Evolutionary conservation across 2,888 invertebrate genomes (phyloP), one percentile per base, ranked within the genome.

Genomic region (Acanthosepion lycidas): DNA sequence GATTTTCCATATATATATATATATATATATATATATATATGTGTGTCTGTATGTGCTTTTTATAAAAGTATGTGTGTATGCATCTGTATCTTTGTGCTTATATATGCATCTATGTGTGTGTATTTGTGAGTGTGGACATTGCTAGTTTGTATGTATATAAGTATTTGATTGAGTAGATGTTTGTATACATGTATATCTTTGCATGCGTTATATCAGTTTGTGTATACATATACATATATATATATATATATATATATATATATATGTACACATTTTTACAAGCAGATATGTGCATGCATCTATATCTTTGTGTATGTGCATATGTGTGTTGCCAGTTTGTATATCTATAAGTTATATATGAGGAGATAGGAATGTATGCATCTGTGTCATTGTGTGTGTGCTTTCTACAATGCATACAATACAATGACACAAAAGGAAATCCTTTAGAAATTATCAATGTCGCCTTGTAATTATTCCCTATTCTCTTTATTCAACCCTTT

Each of bases 381-480:
- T 64, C 8, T 64, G 26, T 64, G 64, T 64, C 26, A 8, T 2
- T 64, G 23, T 23, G 23, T 2, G 78, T n/a, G n/a, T 9, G 78
- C 2, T 12, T 15, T 78, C 78, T 78, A 12, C 12, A 78, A 78
- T 78, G 78, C 12, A 33, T n/a, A 33, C n/a, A n/a, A 78, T n/a
- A n/a, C 15, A 78, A 33, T 18, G n/a, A n/a, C 33, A 78, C n/a
- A 78, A 78, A 78, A 33, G n/a, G 78, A 78, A 78, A 78, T 78
- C 78, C 78, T 78, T 78, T 78, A 78, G 78, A 78, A 78, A n/a
- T 78, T 18, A 78, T 78, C 78, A 78, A 78, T 78, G 78, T 78
- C 78, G 12, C 78, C 78, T 78, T 15, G n/a, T n/a, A 78, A 78
- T 78, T 78, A 78, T 78, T 78, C 12, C 15, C 78, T 78, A 78